Evolutionary conservation across 2,888 invertebrate genomes (phyloP).

Genomic region (Conus canariensis): DNA sequence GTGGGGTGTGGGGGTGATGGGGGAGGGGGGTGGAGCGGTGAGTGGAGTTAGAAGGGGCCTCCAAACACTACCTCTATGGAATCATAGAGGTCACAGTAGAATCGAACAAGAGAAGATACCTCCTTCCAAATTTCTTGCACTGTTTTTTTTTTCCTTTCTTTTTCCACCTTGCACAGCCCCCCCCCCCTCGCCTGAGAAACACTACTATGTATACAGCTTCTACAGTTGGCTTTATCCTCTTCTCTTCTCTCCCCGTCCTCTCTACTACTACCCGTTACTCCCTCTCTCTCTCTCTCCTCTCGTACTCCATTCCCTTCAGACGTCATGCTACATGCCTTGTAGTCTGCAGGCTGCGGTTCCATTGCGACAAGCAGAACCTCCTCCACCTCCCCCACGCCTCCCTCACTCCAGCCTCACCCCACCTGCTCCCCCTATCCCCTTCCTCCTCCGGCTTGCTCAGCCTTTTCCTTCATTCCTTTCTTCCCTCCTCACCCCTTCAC

Average conservation of each 20-base stretch:
- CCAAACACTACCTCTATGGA: no score
- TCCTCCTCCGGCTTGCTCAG: neutral
- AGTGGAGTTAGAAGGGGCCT: neutral
- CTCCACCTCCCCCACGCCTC: no score
- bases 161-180: neutral
- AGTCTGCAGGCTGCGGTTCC: no score
- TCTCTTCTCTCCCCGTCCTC: neutral
- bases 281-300: neutral
- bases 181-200: neutral
- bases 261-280: no score
- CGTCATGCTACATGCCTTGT: no score
- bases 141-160: neutral
- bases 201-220: no score
- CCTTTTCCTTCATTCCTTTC: neutral
- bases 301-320: no score
- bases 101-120: neutral
- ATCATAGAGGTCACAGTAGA: no score
- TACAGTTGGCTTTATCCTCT: neutral
- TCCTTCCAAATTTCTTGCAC: neutral
- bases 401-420: neutral
- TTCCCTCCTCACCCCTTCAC: neutral
- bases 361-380: no score
- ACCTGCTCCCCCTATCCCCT: neutral
- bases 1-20: neutral
- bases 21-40: neutral